These are phyloP conservation scores for Neotoxoptera formosana DNA, from an alignment of 1,140 invertebrate species.

Conservation along the genomic window DNA sequence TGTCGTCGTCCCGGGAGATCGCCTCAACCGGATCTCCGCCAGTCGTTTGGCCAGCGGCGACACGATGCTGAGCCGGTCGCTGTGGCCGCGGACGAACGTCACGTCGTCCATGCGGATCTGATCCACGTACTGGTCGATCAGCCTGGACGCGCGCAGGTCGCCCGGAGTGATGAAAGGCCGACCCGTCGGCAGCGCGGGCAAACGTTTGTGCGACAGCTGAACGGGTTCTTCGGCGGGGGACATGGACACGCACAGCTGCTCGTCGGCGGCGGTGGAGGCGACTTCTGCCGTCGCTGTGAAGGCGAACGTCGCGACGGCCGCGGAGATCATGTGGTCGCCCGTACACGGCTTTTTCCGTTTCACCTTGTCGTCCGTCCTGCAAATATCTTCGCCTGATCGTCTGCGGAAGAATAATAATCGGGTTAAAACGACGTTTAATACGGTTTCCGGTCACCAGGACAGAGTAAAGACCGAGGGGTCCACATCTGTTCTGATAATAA, in stretches of 20 bases:
- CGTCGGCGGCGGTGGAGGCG: background rate
- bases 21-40: constrained; percentile 59
- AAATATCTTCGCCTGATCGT: background rate
- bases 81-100: background rate
- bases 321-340: background rate
- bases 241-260: constrained; percentile 54
- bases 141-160: constrained; percentile 32
- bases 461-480: background rate
- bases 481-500: background rate
- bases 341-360: constrained; percentile 52
- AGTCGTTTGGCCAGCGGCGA: constrained; percentile 60
- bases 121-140: constrained; percentile 53
- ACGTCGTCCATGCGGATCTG: constrained; percentile 58
- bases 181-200: constrained; percentile 47
- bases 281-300: background rate
- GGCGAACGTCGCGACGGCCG: background rate
- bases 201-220: constrained; percentile 60
- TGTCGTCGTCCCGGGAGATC: background rate
- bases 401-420: background rate
- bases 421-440: background rate
- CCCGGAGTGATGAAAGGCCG: background rate
- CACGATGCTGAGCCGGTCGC: constrained; percentile 53
- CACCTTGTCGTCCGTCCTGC: constrained; percentile 28
- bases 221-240: constrained; percentile 60
- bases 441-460: too few relatives aligned